These are phyloP conservation scores for Poeciliopsis occidentalis DNA, from an alignment of 2,113 vertebrate species.

Conservation along the genomic window DNA sequence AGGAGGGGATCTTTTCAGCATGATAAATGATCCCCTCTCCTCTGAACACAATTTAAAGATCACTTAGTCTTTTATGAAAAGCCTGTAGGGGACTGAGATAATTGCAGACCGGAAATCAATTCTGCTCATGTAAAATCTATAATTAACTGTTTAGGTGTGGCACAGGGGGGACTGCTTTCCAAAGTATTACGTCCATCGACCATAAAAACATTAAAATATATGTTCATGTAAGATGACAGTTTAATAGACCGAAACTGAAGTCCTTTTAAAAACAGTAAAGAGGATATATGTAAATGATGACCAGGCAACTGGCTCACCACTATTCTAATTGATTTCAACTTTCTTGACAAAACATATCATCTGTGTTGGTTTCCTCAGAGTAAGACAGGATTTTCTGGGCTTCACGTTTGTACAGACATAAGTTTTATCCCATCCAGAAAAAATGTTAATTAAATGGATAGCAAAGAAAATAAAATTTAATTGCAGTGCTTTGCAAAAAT, in stretches of 20 bases:
- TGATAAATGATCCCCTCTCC: slow-evolving; percentile 56
- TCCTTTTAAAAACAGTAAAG: not conserved
- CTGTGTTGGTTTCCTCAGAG: not conserved
- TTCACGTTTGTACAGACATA: no score
- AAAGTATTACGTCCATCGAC: not conserved
- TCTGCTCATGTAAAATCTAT: slow-evolving; percentile 47
- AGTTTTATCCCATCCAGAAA: not conserved
- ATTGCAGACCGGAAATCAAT: slow-evolving; percentile 46
- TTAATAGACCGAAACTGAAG: not conserved
- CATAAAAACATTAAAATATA: not conserved
- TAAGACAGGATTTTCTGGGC: not conserved
- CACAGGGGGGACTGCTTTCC: not conserved
- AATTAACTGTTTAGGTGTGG: slow-evolving; percentile 46
- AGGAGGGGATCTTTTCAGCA: slow-evolving; percentile 45
- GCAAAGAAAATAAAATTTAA: not conserved
- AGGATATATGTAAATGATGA: not conserved
- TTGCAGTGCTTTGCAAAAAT: not conserved
- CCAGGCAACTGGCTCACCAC: not conserved
- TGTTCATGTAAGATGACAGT: slow-evolving; percentile 5
- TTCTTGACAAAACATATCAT: not conserved
- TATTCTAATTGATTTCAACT: not conserved
- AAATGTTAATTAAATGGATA: not conserved
- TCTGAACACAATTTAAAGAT: slow-evolving; percentile 55
- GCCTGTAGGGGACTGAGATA: slow-evolving; percentile 36
- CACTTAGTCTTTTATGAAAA: slow-evolving; percentile 48